Base-by-base conservation (phyloP, 1,140 invertebrate genomes). In the Aphaenogaster rudis region DNA sequence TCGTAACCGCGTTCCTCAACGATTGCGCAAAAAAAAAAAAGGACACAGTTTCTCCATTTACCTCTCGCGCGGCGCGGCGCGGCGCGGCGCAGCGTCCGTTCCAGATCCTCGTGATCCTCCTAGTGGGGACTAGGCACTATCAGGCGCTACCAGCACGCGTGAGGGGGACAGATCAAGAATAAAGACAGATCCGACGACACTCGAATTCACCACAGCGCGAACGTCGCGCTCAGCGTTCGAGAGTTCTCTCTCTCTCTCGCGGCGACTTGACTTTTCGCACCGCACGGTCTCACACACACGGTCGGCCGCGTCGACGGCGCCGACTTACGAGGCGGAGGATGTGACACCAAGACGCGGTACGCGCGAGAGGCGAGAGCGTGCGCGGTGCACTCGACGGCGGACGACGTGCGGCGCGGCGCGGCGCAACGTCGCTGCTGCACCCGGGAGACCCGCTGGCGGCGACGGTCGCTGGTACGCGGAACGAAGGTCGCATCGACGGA, bases 41-140 rank as follows among this genome's bases (percentile, higher is more conserved):
- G 28, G 9, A 52, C 13, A 15, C 8, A 61, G n/a, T 59, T 39
- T 76, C 42, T 82, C 13, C 67, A 28, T 74, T 82, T 84, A 84
- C 80, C 80, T 84, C 9, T 72, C 13, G 1, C 54, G 48, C 66
- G 48, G 39, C 1, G 48, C n/a, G n/a, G n/a, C n/a, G n/a, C n/a
- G n/a, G 1, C 54, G 48, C 66, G 48, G 39, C 1, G 48, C 66
- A 36, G 39, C 1, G 33, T 76, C 11, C 63, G 45, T 21, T 59
- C 42, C 17, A 45, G 54, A 54, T 42, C 36, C 28, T 21, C 78
- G 63, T 28, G 13, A 15, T 67, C n/a, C 15, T 39, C 13, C 54
- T 28, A 28, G 28, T 28, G 28, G 28, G 28, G 28, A 17, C 54
- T 33, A 6, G 3, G 42, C 69, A 48, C 61, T 21, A 63, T 74